Base-by-base conservation (phyloP, 1,140 invertebrate genomes). In the Heliconius congener region DNA sequence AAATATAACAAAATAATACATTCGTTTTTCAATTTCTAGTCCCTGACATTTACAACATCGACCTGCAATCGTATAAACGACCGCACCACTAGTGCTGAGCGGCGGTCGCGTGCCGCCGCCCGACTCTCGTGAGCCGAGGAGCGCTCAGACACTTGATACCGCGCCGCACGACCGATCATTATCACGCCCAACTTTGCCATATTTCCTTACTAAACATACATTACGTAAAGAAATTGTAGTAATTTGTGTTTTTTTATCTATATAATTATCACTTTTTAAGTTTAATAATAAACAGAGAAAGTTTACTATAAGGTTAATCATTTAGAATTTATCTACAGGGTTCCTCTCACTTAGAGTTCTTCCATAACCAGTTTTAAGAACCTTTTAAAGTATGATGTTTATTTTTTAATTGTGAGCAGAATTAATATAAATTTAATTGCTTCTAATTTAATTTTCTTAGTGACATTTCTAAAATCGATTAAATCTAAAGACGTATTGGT, bases 21-120 rank as follows among this genome's bases (percentile, higher is more conserved):
- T 66, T 5, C 30, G 6, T 27, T n/a, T 9, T 27, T 13, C 27
- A 13, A 66, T 27, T 52, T 66, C 23, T 9, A 57, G 8, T 19
- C 1, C 2, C 27, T 27, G 23, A 66, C 60, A 66, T 66, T 66
- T 27, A 27, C 13, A 66, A 66, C 3, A 9, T 66, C 60, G 60
- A 27, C 27, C 11, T 30, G 19, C 9, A 23, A 23, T 77, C 74
- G 77, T 57, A 82, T 82, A 82, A 37, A 74, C 50, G 27, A 52
- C 72, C 19, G 60, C 83, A 71, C 34, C 82, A 78, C 86, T 89
- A 86, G 73, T 55, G 72, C 66, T 70, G 74, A 88, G 86, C 88
- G 88, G 88, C 88, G 90, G 91, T 93, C 91, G 90, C 90, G 91
- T 91, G 89, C 88, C 83, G 85, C 80, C 71, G 84, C 85, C 74